Percentiles rank a stretch among this genome's conserved stretches.
phyloP scores from a whole-genome alignment of 2,888 invertebrate genomes.

The Amiota communis region DNA sequence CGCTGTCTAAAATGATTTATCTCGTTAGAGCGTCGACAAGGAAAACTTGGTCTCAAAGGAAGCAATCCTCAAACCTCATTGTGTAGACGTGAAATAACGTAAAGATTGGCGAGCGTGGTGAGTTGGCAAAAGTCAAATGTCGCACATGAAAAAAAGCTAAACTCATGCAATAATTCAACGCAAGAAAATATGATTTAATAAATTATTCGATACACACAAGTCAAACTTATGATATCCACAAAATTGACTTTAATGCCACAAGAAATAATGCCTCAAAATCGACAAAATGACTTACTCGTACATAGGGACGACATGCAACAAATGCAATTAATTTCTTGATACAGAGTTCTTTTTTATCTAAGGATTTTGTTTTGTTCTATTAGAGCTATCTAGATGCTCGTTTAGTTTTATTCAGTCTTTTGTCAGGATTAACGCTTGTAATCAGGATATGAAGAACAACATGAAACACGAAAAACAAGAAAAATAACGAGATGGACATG shows the following conservation, averaged over 20 bases:
- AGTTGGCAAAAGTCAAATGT: slow-evolving; percentile 53
- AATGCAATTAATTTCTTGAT: slow-evolving; percentile 26
- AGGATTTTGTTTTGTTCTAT: background rate
- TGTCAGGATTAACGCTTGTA: background rate
- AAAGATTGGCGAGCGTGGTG: slow-evolving; percentile 35
- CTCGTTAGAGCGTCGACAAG: slow-evolving; percentile 55
- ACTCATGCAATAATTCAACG: slow-evolving; percentile 59
- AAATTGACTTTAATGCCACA: slow-evolving; percentile 8
- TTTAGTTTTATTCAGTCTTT: background rate
- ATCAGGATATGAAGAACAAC: slow-evolving; percentile 10
- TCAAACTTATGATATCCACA: background rate
- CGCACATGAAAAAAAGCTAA: slow-evolving; percentile 52
- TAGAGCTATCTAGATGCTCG: slow-evolving; percentile 6
- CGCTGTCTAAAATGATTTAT: slow-evolving; percentile 69
- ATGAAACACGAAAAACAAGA: background rate
- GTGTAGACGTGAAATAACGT: no score
- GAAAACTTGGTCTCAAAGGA: no score
- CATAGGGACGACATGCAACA: slow-evolving; percentile 21
- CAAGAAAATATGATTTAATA: slow-evolving; percentile 33
- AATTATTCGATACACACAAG: slow-evolving; percentile 14
- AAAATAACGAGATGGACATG: no score
- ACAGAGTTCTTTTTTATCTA: no score
- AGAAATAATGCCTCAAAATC: background rate
- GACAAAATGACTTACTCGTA: no score
- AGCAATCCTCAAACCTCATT: no score